Conservation (phyloP, 2,888 invertebrate species). For the Macrosiphum euphorbiae region DNA sequence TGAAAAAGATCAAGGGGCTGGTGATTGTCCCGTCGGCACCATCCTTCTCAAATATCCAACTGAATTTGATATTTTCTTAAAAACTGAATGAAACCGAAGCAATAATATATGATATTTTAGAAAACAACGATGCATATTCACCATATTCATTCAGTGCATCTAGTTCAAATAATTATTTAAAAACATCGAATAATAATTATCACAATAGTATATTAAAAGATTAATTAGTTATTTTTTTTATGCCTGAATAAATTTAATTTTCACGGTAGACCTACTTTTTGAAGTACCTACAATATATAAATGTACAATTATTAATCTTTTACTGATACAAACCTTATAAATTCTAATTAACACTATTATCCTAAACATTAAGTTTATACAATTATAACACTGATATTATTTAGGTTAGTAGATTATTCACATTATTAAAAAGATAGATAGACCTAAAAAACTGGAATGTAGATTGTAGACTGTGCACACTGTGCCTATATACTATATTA, state of each 20-base stretch:
- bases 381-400: neutral
- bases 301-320: conserved; percentile 32
- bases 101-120: neutral
- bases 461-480: neutral
- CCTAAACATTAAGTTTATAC: neutral
- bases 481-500: neutral
- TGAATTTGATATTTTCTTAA: neutral
- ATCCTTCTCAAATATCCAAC: neutral
- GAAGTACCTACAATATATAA: neutral
- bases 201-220: neutral
- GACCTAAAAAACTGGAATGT: neutral
- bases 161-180: neutral
- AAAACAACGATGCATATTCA: neutral
- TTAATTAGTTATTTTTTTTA: neutral
- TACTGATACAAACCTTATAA: conserved; percentile 29
- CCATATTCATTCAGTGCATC: neutral
- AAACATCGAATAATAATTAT: neutral
- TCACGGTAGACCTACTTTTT: conserved; percentile 55
- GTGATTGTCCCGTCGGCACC: neutral
- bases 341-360: conserved; percentile 35
- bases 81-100: neutral
- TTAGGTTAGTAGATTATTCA: conserved; percentile 37
- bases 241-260: conserved; percentile 52
- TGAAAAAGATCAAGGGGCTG: neutral
- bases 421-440: neutral